Conservation (phyloP, 2,888 invertebrate genomes). For the Ornithoptera alexandrae region DNA sequence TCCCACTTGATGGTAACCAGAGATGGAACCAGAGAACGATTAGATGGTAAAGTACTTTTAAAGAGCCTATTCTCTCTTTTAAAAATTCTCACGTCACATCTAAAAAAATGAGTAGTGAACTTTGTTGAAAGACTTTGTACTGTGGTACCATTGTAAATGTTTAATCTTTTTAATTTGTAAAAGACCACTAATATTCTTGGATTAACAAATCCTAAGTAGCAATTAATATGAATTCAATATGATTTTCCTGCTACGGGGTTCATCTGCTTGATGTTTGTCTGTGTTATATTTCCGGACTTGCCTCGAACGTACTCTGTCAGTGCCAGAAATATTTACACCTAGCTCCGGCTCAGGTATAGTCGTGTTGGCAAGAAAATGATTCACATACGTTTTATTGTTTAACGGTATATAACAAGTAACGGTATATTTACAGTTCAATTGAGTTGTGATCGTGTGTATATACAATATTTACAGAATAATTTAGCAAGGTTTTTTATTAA, state of each 20-base stretch:
- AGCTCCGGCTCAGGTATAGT: slow-evolving; percentile 14
- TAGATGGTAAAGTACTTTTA: too few species aligned
- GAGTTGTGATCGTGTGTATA: slow-evolving; percentile 1
- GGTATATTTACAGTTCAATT: not conserved
- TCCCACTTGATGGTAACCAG: too few species aligned
- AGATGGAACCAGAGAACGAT: too few species aligned
- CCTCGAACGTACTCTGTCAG: slow-evolving; percentile 15
- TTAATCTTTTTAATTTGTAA: not conserved
- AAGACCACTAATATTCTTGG: not conserved
- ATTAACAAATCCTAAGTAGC: not conserved
- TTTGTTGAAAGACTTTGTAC: too few species aligned
- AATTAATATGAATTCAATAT: not conserved
- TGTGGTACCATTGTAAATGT: too few species aligned
- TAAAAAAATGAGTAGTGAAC: too few species aligned
- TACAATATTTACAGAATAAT: slow-evolving; percentile 3
- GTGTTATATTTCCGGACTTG: slow-evolving; percentile 22
- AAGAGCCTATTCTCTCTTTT: too few species aligned
- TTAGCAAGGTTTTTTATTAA: not conserved
- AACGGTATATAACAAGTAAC: slow-evolving; percentile 9
- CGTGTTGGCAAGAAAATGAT: slow-evolving; percentile 24
- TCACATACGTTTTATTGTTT: slow-evolving; percentile 8
- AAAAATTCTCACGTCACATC: too few species aligned
- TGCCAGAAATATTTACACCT: slow-evolving; percentile 22
- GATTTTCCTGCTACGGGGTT: slow-evolving; percentile 14
- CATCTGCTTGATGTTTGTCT: slow-evolving; percentile 11